A percentile compares a stretch with the other conserved stretches of the same genome.
These are phyloP conservation scores for Elymnias hypermnestra DNA, from an alignment of 1,140 invertebrate species.

Conservation along the genomic window DNA sequence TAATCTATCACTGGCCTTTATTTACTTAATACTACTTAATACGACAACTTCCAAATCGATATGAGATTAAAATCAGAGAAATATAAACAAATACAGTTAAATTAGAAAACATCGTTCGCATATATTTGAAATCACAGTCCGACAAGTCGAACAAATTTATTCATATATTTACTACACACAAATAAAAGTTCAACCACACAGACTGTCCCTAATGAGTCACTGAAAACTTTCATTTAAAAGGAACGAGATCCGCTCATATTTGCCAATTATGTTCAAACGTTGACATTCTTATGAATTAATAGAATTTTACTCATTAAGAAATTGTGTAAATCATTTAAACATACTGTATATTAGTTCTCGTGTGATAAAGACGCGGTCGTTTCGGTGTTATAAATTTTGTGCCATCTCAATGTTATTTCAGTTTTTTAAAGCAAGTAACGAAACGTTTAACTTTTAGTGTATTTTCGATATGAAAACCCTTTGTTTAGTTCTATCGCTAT, in stretches of 20 bases:
- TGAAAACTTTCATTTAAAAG: slow-evolving; percentile 48
- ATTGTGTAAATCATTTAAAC: slow-evolving; percentile 6
- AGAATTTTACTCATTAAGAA: background rate
- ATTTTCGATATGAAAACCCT: slow-evolving; percentile 13
- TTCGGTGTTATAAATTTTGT: background rate
- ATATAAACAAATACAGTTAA: too few species aligned
- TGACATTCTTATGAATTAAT: background rate
- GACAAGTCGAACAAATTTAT: too few species aligned
- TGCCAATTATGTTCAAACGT: slow-evolving; percentile 7
- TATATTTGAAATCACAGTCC: too few species aligned
- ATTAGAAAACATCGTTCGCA: too few species aligned
- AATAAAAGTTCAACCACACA: slow-evolving; percentile 7
- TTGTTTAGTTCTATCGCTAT: slow-evolving; percentile 23
- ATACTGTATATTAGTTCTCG: slow-evolving; percentile 10
- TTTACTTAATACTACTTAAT: too few species aligned
- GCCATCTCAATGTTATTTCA: background rate
- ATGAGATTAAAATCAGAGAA: too few species aligned
- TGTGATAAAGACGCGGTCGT: background rate
- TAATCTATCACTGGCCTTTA: too few species aligned
- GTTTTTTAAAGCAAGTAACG: background rate
- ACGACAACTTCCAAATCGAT: too few species aligned
- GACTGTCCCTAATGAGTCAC: slow-evolving; percentile 35
- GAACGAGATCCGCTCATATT: slow-evolving; percentile 3
- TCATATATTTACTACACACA: slow-evolving; percentile 6
- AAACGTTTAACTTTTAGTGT: background rate